Evolutionary conservation across 1,140 invertebrate species (phyloP), one percentile per base, ranked within the genome.

Genomic region (Myzus persicae): DNA sequence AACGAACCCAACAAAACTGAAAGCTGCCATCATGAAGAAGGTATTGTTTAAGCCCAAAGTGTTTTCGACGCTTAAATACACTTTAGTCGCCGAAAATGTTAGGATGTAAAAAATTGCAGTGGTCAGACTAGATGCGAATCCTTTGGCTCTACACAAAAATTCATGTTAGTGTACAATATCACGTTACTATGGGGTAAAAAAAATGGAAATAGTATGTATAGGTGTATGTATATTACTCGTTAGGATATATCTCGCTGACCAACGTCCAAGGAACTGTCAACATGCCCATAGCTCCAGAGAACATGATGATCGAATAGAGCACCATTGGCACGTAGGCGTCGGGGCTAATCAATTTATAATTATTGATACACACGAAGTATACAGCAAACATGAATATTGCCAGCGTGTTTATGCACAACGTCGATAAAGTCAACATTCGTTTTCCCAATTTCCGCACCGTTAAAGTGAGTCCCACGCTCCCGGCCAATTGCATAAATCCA

Each of bases 231-330:
- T 40, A 36, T 93, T 93, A 94, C 94, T 94, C 94, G 42, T 94
- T 94, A 18, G 94, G 94, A 88, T 93, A 94, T 2, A 94, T 82
- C 90, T 94, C 94, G 54, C 94, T 94, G 85, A 94, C 94, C 31
- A 94, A 93, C 93, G 94, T 94, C 94, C 94, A 94, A 8, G 94
- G 94, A 31, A 94, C 92, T 14, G 84, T 91, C 36, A 94, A 44
- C 81, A 94, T 94, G 89, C 94, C 94, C 22, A 93, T 82, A 6
- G 93, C 92, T 44, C 93, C 93, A 31, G 94, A 94, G 22, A 93
- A 90, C 84, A 89, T 44, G 20, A 93, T 48, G 8, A 88, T 67
- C 18, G 48, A 90, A 14, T 76, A 93, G 26, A 81, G 67, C 1
- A 51, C 9, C n/a, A 93, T 81, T 42, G 88, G 51, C 6, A 67